Conservation (phyloP, 2,797 vertebrate species). For the Gymnothorax reevesii region DNA sequence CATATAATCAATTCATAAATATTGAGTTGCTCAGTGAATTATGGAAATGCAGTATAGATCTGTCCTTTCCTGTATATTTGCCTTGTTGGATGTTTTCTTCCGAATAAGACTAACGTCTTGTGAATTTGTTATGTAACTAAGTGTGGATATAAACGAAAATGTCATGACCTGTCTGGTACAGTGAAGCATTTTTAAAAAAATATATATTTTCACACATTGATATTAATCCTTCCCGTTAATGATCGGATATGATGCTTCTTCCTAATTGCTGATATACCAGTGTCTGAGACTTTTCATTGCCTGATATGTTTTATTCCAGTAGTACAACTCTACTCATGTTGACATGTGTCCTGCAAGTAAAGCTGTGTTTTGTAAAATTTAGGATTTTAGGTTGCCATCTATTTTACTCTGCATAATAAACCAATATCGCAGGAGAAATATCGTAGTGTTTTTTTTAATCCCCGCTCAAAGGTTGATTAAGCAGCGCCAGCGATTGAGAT, state of each 20-base stretch:
- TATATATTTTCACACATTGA: constrained; percentile 2
- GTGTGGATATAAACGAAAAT: constrained; percentile 56
- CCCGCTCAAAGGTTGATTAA: background rate
- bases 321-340: background rate
- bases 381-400: background rate
- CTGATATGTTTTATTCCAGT: constrained; percentile 17
- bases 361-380: background rate
- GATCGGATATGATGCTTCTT: constrained; percentile 42
- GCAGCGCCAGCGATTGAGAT: background rate
- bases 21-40: background rate
- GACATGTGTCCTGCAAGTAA: background rate
- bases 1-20: background rate
- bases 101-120: background rate
- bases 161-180: constrained; percentile 67
- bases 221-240: background rate
- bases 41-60: constrained; percentile 4
- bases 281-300: constrained; percentile 62
- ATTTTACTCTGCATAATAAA: constrained; percentile 11
- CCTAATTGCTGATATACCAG: constrained; percentile 58
- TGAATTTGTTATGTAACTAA: constrained; percentile 46
- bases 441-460: background rate
- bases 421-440: background rate
- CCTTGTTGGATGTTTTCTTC: background rate
- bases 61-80: background rate
- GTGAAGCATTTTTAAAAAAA: too few relatives aligned